These are phyloP conservation scores for Ataeniobius toweri DNA, from an alignment of 2,797 vertebrate species.

Conservation along the genomic window DNA sequence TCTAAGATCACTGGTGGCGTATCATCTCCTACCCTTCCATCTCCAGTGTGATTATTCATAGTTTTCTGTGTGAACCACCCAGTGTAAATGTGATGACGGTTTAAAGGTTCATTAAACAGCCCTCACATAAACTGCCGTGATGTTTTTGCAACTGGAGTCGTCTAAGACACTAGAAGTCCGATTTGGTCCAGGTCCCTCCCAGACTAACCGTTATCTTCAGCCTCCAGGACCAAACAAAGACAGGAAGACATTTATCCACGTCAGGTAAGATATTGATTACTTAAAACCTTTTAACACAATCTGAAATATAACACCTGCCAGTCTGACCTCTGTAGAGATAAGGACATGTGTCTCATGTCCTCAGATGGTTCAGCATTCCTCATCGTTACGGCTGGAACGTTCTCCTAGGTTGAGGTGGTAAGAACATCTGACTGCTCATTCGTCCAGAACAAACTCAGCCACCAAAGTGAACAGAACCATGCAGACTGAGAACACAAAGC, in stretches of 20 bases:
- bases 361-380: slow-evolving; percentile 14
- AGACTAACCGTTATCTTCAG: not conserved
- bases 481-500: slow-evolving; percentile 36
- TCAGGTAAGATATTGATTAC: not conserved
- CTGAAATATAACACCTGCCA: slow-evolving; percentile 23
- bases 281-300: not conserved
- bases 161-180: too few species aligned
- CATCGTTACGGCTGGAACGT: slow-evolving; percentile 38
- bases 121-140: too few species aligned
- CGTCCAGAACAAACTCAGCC: slow-evolving; percentile 44
- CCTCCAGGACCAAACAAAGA: not conserved
- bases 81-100: too few species aligned
- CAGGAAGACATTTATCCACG: not conserved
- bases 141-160: too few species aligned
- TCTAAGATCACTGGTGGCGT: too few species aligned
- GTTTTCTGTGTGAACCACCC: too few species aligned
- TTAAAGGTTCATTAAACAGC: too few species aligned
- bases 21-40: too few species aligned
- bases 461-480: slow-evolving; percentile 64
- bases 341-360: slow-evolving; percentile 22
- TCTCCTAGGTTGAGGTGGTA: slow-evolving; percentile 25
- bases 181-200: too few species aligned
- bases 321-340: slow-evolving; percentile 63
- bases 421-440: slow-evolving; percentile 20
- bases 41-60: too few species aligned